Evolutionary conservation across 2,888 invertebrate species (phyloP), one percentile per base, ranked within the genome.

Genomic region (Melanostoma scalare): DNA sequence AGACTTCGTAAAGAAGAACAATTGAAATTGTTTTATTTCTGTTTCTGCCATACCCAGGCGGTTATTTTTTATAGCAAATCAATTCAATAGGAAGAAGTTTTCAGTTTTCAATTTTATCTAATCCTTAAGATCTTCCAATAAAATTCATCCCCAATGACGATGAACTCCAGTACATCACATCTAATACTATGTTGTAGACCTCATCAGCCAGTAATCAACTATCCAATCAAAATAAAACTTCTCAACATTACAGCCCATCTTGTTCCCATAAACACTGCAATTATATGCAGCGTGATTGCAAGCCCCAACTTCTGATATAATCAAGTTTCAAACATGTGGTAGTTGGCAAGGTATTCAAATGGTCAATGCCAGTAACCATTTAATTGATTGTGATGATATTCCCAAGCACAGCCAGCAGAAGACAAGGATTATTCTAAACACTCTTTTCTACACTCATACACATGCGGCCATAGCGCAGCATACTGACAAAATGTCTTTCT

Each of bases 361-460:
- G 50, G 74, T 56, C 69, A 80, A 77, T 69, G 68, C 63, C 78
- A 84, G 53, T 69, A 74, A 84, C 52, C 78, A 84, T 69, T 71
- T 84, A 78, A 78, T 84, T 84, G 69, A 78, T 84, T 78, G 50
- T 60, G 46, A 65, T 55, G 53, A 60, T 69, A 52, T 60, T 71
- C 65, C 31, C 36, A 20, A 20, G 20, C 20, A 20, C 20, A 58
- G 77, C 61, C 72, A 58, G 63, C 38, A 73, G 68, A 42, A 20
- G 10, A 55, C 52, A 53, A 77, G 81, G 67, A 81, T 81, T 30
- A 77, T 52, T 77, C 77, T 61, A 53, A 33, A 67, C 38, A 38
- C 52, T 67, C 35, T 5, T 58, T 40, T 44, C 42, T 5, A 68
- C 20, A 33, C 38, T 31, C 46, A 3, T 3, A 33, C 44, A 38